Conservation (phyloP, 1,140 invertebrate species). For the Calephelis virginiensis region DNA sequence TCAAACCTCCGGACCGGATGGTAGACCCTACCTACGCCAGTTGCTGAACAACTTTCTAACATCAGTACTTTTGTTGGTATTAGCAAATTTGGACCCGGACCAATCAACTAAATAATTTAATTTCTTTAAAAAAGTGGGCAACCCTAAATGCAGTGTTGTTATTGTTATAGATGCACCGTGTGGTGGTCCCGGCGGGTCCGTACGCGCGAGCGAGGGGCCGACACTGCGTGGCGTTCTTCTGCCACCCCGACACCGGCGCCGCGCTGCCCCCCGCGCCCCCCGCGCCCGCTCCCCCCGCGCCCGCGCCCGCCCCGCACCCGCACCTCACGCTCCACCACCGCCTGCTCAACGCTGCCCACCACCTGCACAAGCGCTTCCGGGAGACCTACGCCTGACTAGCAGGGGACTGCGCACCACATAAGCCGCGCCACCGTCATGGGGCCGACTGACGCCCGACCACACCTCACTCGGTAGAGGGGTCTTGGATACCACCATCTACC, state of each 20-base stretch:
- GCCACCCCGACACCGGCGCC: constrained; percentile 84
- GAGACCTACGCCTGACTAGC: constrained; percentile 83
- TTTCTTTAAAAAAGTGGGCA: no score
- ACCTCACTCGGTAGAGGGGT: background rate
- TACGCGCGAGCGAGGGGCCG: constrained; percentile 80
- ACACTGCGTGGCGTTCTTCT: constrained; percentile 88
- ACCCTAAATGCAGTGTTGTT: background rate
- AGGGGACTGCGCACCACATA: background rate
- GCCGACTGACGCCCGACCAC: background rate
- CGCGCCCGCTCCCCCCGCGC: constrained; percentile 52
- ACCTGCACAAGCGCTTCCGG: constrained; percentile 83
- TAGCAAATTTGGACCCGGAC: no score
- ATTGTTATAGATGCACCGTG: constrained; percentile 81
- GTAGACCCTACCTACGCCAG: no score
- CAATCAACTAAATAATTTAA: no score
- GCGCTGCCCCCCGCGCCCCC: constrained; percentile 75
- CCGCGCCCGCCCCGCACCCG: constrained; percentile 49
- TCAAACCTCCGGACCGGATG: no score
- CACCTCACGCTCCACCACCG: constrained; percentile 73
- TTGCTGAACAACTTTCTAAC: no score
- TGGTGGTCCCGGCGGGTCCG: constrained; percentile 83
- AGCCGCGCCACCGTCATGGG: background rate
- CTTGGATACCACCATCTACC: no score
- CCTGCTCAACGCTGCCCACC: constrained; percentile 83
- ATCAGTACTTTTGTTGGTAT: no score